Conservation (phyloP, 2,113 vertebrate genomes). For the Phaethon lepturus region DNA sequence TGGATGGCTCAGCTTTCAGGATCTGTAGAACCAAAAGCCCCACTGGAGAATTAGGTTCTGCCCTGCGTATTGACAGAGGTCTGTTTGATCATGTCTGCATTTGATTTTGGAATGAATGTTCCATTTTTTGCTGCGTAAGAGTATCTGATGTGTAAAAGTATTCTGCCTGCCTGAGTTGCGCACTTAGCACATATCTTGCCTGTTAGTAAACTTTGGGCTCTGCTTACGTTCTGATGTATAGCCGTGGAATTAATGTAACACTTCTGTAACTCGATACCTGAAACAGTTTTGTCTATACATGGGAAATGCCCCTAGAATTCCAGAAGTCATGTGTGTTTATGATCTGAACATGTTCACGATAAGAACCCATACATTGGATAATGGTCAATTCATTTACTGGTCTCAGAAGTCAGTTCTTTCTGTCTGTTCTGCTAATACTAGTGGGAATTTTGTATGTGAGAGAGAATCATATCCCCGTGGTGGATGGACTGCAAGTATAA, state of each 20-base stretch:
- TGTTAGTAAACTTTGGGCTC: neutral
- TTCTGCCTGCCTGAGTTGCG: accelerated
- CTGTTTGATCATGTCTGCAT: neutral
- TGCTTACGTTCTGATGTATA: neutral
- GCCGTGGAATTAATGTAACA: neutral
- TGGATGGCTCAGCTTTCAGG: neutral
- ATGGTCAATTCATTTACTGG: neutral
- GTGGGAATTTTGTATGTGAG: neutral
- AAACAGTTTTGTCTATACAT: neutral
- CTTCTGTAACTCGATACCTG: neutral
- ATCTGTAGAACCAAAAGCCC: neutral
- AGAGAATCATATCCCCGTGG: accelerated
- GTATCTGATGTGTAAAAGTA: neutral
- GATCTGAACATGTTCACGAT: neutral
- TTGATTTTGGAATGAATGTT: neutral
- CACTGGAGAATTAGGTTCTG: neutral
- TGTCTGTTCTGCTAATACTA: neutral
- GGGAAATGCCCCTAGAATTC: neutral
- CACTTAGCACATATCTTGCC: neutral
- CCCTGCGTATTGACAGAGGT: neutral
- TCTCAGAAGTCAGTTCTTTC: neutral
- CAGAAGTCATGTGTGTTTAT: neutral
- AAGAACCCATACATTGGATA: neutral
- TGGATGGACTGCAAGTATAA: neutral
- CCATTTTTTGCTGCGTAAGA: neutral